These are phyloP conservation scores for Polypedilum pembai DNA, from an alignment of 1,140 invertebrate species.

Conservation along the genomic window DNA sequence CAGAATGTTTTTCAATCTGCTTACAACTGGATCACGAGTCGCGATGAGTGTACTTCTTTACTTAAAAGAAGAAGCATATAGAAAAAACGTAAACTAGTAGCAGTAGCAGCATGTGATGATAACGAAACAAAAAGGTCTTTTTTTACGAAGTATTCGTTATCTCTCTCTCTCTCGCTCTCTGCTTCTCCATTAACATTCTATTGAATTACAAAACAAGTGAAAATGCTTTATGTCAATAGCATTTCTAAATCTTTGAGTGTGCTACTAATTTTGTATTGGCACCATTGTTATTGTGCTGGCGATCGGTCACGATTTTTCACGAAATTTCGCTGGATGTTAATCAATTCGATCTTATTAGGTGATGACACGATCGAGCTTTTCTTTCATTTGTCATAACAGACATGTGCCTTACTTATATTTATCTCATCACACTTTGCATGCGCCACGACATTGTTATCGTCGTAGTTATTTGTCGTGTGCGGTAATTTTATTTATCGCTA, in stretches of 20 bases:
- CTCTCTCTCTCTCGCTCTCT: too few species aligned
- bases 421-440: too few species aligned
- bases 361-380: too few species aligned
- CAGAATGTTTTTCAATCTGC: neutral
- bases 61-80: neutral
- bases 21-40: conserved; percentile 2
- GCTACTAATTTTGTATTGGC: too few species aligned
- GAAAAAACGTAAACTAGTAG: neutral
- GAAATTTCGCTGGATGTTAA: too few species aligned
- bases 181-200: neutral
- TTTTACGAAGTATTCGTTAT: neutral
- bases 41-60: neutral
- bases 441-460: too few species aligned
- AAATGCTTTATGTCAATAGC: neutral
- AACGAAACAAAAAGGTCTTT: neutral
- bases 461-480: too few species aligned
- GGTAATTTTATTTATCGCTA: too few species aligned
- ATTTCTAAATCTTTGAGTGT: neutral
- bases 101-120: neutral
- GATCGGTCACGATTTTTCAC: neutral
- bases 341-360: too few species aligned
- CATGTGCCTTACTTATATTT: too few species aligned
- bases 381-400: too few species aligned
- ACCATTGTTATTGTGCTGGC: too few species aligned
- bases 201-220: conserved; percentile 3